Conservation (phyloP, 2,888 invertebrate species). For the Isotomurus palustris region DNA sequence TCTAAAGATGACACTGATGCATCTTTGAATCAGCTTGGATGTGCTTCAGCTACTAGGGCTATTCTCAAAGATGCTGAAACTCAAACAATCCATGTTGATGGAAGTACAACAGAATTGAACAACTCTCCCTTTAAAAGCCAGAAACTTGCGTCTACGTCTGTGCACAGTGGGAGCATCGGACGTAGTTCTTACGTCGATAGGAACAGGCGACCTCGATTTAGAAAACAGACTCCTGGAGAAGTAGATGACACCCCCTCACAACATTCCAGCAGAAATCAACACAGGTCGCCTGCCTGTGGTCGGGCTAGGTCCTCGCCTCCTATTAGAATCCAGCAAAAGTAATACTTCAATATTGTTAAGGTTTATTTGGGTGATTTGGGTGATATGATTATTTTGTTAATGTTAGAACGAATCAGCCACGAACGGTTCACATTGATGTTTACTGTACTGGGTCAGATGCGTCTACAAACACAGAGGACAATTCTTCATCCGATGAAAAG, state of each 20-base stretch:
- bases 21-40: slow-evolving; percentile 1
- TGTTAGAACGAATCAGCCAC: slow-evolving; percentile 51
- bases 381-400: slow-evolving; percentile 1
- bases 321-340: slow-evolving; percentile 34
- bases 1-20: no score
- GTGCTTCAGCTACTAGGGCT: slow-evolving; percentile 6
- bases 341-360: slow-evolving; percentile 5
- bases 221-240: background rate
- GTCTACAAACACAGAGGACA: slow-evolving; percentile 46
- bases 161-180: background rate
- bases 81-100: slow-evolving; percentile 13
- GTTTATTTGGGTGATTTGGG: background rate
- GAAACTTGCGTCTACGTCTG: background rate
- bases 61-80: slow-evolving; percentile 29
- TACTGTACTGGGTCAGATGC: slow-evolving; percentile 64
- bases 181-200: slow-evolving; percentile 2
- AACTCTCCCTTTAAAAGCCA: background rate
- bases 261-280: slow-evolving; percentile 25
- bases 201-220: background rate
- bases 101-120: background rate
- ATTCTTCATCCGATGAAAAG: slow-evolving; percentile 49
- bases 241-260: background rate
- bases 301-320: slow-evolving; percentile 37
- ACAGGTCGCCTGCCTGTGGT: slow-evolving; percentile 1
- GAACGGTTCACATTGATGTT: slow-evolving; percentile 70